phyloP scores from a whole-genome alignment of 2,797 vertebrate species.

The Pseudocheirus occidentalis region DNA sequence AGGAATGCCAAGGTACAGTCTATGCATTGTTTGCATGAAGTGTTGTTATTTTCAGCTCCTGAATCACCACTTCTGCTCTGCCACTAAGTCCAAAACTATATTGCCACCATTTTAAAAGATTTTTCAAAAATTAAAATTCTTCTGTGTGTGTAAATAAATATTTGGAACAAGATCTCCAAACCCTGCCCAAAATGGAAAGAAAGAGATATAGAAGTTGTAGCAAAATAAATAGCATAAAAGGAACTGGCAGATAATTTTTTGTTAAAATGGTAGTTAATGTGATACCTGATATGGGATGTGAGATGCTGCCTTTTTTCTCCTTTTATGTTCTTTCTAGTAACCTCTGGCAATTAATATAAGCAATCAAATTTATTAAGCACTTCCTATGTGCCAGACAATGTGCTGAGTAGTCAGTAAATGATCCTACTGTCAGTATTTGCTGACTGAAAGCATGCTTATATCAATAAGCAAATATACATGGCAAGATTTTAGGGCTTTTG shows the following conservation, averaged over 20 bases:
- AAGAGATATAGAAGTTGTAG: neutral
- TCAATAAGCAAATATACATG: constrained; percentile 36
- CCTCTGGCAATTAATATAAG: constrained; percentile 55
- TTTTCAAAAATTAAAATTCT: constrained; percentile 48
- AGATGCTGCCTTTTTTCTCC: constrained; percentile 34
- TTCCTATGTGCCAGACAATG: neutral
- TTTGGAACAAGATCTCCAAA: neutral
- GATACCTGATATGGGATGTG: neutral
- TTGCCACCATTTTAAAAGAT: constrained; percentile 69
- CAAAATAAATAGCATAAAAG: neutral
- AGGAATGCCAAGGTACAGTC: constrained; percentile 81
- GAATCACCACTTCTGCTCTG: constrained; percentile 80
- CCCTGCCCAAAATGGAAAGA: neutral
- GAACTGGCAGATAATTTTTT: constrained; percentile 43
- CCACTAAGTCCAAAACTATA: constrained; percentile 66
- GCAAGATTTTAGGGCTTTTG: neutral
- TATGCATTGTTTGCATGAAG: constrained; percentile 84
- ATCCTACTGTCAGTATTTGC: neutral
- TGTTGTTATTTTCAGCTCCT: constrained; percentile 82
- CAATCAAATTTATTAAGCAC: neutral
- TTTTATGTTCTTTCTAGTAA: constrained; percentile 44
- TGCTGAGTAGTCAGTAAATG: neutral
- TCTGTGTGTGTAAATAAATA: constrained; percentile 26
- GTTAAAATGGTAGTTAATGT: neutral
- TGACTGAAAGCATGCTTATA: neutral